A percentile compares a stretch with the other conserved stretches of the same genome.
These are phyloP conservation scores for Drosophila demipolita DNA, from an alignment of 2,888 invertebrate species.

Conservation along the genomic window DNA sequence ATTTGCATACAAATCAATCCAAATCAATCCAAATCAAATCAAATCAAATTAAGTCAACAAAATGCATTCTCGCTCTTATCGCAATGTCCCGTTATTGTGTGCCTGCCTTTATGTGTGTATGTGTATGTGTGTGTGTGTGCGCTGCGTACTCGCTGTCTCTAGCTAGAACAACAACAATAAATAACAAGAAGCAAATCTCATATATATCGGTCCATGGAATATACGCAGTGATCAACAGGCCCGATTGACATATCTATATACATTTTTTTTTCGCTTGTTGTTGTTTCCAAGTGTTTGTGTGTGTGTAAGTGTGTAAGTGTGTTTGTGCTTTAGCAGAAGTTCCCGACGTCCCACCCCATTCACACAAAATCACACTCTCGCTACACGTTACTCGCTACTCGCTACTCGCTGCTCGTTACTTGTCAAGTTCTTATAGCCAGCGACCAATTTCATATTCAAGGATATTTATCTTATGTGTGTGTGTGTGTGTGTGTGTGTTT, in stretches of 20 bases:
- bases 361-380: slow-evolving; percentile 14
- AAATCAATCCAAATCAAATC: not conserved
- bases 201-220: slow-evolving; percentile 18
- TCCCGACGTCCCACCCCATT: not conserved
- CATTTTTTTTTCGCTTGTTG: slow-evolving; percentile 19
- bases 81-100: slow-evolving; percentile 11
- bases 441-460: slow-evolving; percentile 21
- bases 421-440: not conserved
- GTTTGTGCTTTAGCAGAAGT: slow-evolving; percentile 10
- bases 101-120: slow-evolving; percentile 11
- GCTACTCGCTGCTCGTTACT: slow-evolving; percentile 1
- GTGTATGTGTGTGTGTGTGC: slow-evolving; percentile 1
- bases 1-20: not conserved
- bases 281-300: slow-evolving; percentile 14
- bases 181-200: slow-evolving; percentile 1
- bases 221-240: slow-evolving; percentile 20
- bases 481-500: slow-evolving; percentile 1
- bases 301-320: not conserved
- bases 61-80: slow-evolving; percentile 27
- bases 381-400: slow-evolving; percentile 7
- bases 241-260: slow-evolving; percentile 1
- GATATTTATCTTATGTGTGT: slow-evolving; percentile 14
- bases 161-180: slow-evolving; percentile 10
- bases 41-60: slow-evolving; percentile 11
- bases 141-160: slow-evolving; percentile 14